Evolutionary conservation across 1,140 invertebrate species (phyloP), one percentile per base, ranked within the genome.

Genomic region (Diorhabda elongata): DNA sequence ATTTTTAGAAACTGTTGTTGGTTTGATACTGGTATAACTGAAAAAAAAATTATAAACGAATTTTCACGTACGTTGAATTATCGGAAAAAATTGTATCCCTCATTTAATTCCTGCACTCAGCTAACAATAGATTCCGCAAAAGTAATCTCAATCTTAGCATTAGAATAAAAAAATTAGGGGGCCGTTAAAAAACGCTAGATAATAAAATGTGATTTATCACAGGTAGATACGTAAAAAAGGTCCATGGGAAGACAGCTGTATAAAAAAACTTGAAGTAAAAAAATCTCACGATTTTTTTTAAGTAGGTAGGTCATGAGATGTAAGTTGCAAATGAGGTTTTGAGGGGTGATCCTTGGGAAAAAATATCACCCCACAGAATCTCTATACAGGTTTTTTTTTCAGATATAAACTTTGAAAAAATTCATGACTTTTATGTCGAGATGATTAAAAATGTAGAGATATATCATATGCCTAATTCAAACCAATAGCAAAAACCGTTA

Each of bases 111-210:
- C 26, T 26, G 26, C 26, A 26, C 26, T 26, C 26, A 26, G 1
- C 26, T 26, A 26, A 26, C 26, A 26, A 26, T 26, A 52, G 47
- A 52, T 52, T n/a, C 47, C 64, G 64, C 64, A 65, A 65, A 65
- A 65, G 42, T 65, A 41, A 65, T 65, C n/a, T 65, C 42, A 65
- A 65, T 65, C 47, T 57, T 42, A n/a, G 7, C 7, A 57, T 65
- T 65, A 65, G 45, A 41, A 65, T 65, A 65, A 65, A 65, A 65
- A 62, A 64, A 42, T 64, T 44, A 57, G 52, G 52, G 52, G 52
- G n/a, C 61, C 42, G 61, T 57, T 56, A 65, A 58, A 58, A 57
- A 65, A 45, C 42, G 44, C 42, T 58, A 57, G 9, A 65, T 44
- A 64, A 64, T 56, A 65, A 43, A 65, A 65, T 42, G 64, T 65